A percentile compares a stretch with the other conserved stretches of the same genome.
These are phyloP conservation scores for Esox lucius DNA, from an alignment of 2,797 vertebrate genomes.

Conservation along the genomic window DNA sequence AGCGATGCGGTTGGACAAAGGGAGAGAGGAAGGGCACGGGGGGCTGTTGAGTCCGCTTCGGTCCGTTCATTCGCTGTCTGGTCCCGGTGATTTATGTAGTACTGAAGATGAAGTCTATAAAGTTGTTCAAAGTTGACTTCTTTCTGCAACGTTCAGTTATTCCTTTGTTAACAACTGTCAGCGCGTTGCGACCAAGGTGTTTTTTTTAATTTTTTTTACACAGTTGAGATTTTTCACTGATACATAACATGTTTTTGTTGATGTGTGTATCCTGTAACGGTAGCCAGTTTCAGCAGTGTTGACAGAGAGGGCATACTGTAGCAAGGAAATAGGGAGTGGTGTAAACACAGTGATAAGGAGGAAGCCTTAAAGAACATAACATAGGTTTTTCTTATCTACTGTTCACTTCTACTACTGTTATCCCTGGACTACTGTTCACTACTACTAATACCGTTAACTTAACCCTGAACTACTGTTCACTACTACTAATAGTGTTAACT, in stretches of 20 bases:
- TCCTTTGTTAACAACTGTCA: background rate
- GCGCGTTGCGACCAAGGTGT: background rate
- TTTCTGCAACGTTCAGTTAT: too few relatives aligned
- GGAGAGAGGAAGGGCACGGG: slow-evolving; percentile 21
- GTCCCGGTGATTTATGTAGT: slow-evolving; percentile 63
- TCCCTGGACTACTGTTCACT: background rate
- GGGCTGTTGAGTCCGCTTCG: slow-evolving; percentile 24
- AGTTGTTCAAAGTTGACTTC: slow-evolving; percentile 52
- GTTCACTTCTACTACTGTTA: background rate
- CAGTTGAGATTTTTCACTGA: background rate
- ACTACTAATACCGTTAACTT: background rate
- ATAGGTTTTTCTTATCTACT: background rate
- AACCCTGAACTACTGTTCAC: too few relatives aligned
- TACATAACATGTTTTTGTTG: background rate
- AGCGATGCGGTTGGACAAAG: slow-evolving; percentile 33
- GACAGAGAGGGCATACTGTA: too few relatives aligned
- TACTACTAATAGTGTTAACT: too few relatives aligned
- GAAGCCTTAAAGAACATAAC: background rate
- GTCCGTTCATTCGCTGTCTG: slow-evolving; percentile 28
- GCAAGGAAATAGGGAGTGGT: background rate
- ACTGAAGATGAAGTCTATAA: slow-evolving; percentile 53
- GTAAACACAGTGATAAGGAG: background rate
- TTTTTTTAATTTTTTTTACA: background rate
- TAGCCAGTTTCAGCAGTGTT: slow-evolving; percentile 4
- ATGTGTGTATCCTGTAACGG: background rate